Percentiles rank a stretch among this genome's conserved stretches.
Conservation (phyloP, 2,888 invertebrate genomes). For the Neoascia interrupta region DNA sequence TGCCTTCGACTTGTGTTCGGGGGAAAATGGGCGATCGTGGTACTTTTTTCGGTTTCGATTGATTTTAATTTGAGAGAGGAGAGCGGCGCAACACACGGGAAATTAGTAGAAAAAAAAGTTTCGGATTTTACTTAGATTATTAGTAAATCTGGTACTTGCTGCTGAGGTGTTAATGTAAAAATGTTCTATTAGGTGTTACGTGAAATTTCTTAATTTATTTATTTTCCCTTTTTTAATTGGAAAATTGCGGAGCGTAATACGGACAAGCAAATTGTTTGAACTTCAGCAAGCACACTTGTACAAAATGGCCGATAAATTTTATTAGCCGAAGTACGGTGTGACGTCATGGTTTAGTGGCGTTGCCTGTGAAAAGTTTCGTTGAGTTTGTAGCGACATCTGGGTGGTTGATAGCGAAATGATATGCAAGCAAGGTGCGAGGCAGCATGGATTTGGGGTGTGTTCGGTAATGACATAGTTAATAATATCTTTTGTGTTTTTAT, state of each 20-base stretch:
- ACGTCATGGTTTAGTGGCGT: slow-evolving; percentile 71
- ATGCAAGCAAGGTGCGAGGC: too few species aligned
- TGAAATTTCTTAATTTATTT: slow-evolving; percentile 35
- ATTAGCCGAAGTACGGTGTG: slow-evolving; percentile 64
- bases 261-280: slow-evolving; percentile 67
- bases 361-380: slow-evolving; percentile 67
- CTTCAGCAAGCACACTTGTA: slow-evolving; percentile 72
- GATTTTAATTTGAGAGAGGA: slow-evolving; percentile 36
- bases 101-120: slow-evolving; percentile 33
- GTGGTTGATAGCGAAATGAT: slow-evolving; percentile 3
- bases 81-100: slow-evolving; percentile 58
- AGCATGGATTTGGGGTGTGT: too few species aligned
- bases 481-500: too few species aligned
- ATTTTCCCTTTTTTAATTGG: slow-evolving; percentile 35
- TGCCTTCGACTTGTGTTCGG: slow-evolving; percentile 50
- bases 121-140: slow-evolving; percentile 38
- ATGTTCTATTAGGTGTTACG: slow-evolving; percentile 15
- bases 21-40: slow-evolving; percentile 61
- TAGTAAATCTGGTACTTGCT: slow-evolving; percentile 69
- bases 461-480: too few species aligned
- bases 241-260: slow-evolving; percentile 55
- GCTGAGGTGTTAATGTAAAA: slow-evolving; percentile 29
- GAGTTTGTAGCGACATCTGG: slow-evolving; percentile 35
- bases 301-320: slow-evolving; percentile 71
- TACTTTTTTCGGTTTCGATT: slow-evolving; percentile 58